Percentiles rank a stretch among this genome's conserved stretches.
Evolutionary conservation across 2,888 invertebrate genomes (phyloP).

Genomic region (Melanargia galathea): DNA sequence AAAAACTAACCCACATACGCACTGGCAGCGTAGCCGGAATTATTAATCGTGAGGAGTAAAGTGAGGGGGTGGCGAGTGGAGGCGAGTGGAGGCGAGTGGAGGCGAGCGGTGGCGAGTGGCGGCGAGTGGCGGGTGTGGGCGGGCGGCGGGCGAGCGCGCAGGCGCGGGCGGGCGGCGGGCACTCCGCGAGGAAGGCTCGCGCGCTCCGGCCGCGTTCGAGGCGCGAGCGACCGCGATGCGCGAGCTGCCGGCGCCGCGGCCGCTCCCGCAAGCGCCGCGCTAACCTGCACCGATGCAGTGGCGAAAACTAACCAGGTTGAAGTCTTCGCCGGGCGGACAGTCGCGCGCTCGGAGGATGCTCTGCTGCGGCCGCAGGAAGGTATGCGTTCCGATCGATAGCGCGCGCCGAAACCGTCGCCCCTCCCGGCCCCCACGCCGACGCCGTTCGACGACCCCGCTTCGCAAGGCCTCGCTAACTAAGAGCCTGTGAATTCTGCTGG

Average conservation of each 20-base stretch:
- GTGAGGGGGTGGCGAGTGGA: conserved; percentile 62
- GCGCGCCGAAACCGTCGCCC: conserved; percentile 78
- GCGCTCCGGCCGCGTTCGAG: conserved; percentile 75
- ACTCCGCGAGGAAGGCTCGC: conserved; percentile 79
- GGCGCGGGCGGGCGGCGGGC: conserved; percentile 68
- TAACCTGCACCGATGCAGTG: conserved; percentile 90
- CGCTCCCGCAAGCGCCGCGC: conserved; percentile 81
- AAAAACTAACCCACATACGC: conserved; percentile 83
- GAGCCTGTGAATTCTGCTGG: conserved; percentile 43
- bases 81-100: conserved; percentile 48
- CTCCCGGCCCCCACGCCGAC: conserved; percentile 78
- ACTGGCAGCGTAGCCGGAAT: conserved; percentile 81
- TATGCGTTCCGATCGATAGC: conserved; percentile 83
- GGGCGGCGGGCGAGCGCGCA: conserved; percentile 64
- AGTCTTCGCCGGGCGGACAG: conserved; percentile 85
- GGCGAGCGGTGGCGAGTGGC: conserved; percentile 47
- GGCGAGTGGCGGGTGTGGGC: conserved; percentile 61
- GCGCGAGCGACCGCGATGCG: conserved; percentile 72
- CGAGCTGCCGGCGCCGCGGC: conserved; percentile 76
- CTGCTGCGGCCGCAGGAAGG: conserved; percentile 97
- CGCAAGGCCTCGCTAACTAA: conserved; percentile 64
- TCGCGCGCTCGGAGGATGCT: conserved; percentile 94
- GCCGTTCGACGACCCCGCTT: conserved; percentile 77
- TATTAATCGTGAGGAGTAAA: conserved; percentile 78
- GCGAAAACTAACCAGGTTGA: conserved; percentile 91